Conservation (phyloP, 2,113 vertebrate species). For the Plotosus lineatus region DNA sequence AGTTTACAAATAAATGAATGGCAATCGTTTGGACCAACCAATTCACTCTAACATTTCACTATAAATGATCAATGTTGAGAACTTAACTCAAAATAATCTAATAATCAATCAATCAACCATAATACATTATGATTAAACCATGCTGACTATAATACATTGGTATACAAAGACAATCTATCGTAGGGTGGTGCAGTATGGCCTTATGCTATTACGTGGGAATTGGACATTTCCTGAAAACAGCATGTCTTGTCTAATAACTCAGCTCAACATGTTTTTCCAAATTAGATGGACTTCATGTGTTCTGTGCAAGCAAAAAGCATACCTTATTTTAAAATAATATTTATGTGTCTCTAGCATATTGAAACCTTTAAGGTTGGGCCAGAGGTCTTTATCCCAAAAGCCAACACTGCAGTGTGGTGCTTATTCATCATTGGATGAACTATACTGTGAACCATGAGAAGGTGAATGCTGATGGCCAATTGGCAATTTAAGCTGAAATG, state of each 20-base stretch:
- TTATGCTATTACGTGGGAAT: background rate
- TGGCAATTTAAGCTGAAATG: background rate
- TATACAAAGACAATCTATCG: background rate
- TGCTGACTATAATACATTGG: background rate
- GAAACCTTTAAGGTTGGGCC: background rate
- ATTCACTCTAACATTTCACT: too few species aligned
- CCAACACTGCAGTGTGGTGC: background rate
- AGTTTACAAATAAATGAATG: too few species aligned
- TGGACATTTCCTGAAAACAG: background rate
- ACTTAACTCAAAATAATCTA: background rate
- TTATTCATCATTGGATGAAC: background rate
- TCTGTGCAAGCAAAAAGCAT: background rate
- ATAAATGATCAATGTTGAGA: too few species aligned
- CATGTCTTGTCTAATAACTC: background rate
- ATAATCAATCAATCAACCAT: background rate
- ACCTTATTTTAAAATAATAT: background rate
- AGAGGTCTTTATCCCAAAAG: background rate
- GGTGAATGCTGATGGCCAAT: background rate
- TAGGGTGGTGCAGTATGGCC: background rate
- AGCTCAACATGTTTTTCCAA: background rate
- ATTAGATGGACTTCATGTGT: background rate
- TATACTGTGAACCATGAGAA: background rate
- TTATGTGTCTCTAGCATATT: background rate
- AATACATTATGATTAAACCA: background rate
- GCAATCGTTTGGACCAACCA: too few species aligned